Base-by-base conservation (phyloP, 2,888 invertebrate species). In the Hipparchia semele region DNA sequence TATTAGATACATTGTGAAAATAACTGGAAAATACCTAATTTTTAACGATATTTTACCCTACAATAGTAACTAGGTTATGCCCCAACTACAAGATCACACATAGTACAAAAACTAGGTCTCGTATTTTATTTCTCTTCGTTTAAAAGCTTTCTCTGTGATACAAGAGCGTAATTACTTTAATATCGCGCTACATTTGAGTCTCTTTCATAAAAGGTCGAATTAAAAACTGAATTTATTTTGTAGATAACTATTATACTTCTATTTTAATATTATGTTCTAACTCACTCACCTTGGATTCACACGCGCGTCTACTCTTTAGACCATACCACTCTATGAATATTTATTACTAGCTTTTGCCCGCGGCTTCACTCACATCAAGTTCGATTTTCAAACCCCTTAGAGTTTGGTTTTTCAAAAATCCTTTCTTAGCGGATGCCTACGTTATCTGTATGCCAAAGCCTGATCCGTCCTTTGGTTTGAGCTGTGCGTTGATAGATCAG, bases 141-240 rank as follows among this genome's bases (percentile, higher is more conserved):
- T 76, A 72, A 74, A 77, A 77, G 65, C 72, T 73, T 74, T 75
- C 64, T 72, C 75, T 78, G 77, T 77, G 70, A 76, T 75, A 72
- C 73, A 75, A 75, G 77, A 76, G 72, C 74, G 68, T 74, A 77
- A 77, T 76, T 68, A 72, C 74, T 75, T 77, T 73, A 77, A 78
- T 74, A 73, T 74, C 61, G 73, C 71, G 69, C 70, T 78, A 71
- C 72, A 72, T 78, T 78, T 75, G 64, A 67, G 73, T 73, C 62
- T 72, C 65, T 72, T 73, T 75, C 53, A 71, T 61, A 60, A 23
- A 49, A 53, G 60, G 12, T 49, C 46, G 46, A 59, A 46, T 68
- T 68, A 56, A 46, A 68, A 49, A 46, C 58, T 23, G 4, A 12
- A 69, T 51, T 13, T 49, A 54, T 39, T 66, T 12, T 53, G 65